Conservation (phyloP, 2,113 vertebrate genomes). For the Corythoichthys intestinalis region DNA sequence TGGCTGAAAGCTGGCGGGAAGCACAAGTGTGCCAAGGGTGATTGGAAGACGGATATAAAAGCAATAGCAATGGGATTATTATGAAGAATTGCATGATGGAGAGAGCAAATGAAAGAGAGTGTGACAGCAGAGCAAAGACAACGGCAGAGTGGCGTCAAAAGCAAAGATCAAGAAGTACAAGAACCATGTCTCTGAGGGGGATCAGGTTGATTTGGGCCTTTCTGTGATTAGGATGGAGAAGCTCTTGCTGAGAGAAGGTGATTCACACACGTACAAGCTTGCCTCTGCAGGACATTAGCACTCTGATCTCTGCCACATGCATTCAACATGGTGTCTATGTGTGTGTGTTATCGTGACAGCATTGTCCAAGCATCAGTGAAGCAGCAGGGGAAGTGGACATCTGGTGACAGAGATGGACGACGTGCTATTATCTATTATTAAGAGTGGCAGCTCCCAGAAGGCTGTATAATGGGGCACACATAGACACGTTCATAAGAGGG, state of each 20-base stretch:
- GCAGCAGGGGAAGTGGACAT: neutral
- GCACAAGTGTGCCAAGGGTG: constrained; percentile 7
- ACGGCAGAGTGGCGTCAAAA: constrained; percentile 8
- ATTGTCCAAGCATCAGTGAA: constrained; percentile 3
- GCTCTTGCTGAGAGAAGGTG: constrained; percentile 44
- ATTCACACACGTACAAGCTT: constrained; percentile 55
- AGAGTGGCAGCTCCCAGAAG: neutral
- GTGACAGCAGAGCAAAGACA: constrained; percentile 20
- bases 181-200: constrained; percentile 36
- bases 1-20: constrained; percentile 38
- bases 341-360: neutral
- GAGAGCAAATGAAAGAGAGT: neutral
- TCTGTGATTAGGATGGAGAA: constrained; percentile 52
- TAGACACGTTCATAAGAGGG: neutral
- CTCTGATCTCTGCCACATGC: neutral
- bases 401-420: neutral
- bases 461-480: neutral
- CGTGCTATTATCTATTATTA: constrained; percentile 5
- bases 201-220: constrained; percentile 48
- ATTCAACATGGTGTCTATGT: neutral
- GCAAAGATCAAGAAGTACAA: constrained; percentile 15
- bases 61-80: constrained; percentile 34
- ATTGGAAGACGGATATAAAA: constrained; percentile 35
- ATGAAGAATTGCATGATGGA: constrained; percentile 25
- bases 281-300: constrained; percentile 2